Evolutionary conservation across 2,113 vertebrate genomes (phyloP).

Genomic region (Erythrocebus patas): DNA sequence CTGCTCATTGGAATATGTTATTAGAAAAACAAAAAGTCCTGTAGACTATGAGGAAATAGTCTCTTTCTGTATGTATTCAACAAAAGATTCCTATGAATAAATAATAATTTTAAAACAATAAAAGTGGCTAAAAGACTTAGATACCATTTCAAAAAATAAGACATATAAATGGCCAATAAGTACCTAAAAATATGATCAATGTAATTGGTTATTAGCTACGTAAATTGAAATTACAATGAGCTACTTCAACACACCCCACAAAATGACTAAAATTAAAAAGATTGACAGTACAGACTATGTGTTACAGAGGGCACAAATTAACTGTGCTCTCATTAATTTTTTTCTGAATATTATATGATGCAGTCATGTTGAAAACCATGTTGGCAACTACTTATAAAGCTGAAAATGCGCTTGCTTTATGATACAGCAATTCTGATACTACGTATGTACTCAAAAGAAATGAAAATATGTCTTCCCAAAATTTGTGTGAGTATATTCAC

Average conservation of each 20-base stretch:
- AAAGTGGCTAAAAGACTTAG: not conserved
- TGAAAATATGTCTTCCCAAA: not conserved
- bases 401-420: not conserved
- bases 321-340: not conserved
- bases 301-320: not conserved
- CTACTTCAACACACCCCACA: not conserved
- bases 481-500: not conserved
- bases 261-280: not conserved
- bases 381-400: not conserved
- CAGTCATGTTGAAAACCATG: not conserved
- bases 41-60: not conserved
- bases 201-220: not conserved
- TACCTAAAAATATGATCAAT: not conserved
- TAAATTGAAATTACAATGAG: not conserved
- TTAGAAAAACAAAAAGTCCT: not conserved
- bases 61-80: not conserved
- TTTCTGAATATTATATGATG: not conserved
- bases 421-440: not conserved
- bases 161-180: not conserved
- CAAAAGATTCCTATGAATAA: not conserved
- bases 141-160: not conserved
- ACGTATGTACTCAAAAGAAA: not conserved
- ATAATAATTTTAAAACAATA: not conserved
- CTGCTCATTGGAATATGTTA: not conserved
- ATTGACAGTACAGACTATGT: not conserved